phyloP scores from a whole-genome alignment of 2,113 vertebrate genomes.

The Gracilinanus agilis region DNA sequence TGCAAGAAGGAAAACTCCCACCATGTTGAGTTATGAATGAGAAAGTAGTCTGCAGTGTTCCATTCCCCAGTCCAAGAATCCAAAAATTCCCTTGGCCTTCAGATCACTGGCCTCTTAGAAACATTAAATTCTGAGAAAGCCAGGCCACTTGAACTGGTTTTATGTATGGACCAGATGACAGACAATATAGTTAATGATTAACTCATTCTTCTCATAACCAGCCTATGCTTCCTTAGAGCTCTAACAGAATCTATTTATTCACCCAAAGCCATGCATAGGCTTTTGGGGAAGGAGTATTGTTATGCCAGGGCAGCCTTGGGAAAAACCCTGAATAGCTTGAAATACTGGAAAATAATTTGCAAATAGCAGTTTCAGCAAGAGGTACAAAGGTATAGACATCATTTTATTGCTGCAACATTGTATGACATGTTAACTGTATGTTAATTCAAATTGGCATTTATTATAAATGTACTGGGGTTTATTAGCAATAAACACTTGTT shows the following conservation, averaged over 20 bases:
- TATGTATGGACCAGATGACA: conserved; percentile 50
- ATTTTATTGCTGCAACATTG: conserved; percentile 86
- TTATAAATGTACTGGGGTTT: conserved; percentile 87
- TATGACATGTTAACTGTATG: conserved; percentile 85
- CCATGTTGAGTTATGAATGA: not conserved
- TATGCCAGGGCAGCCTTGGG: conserved; percentile 45
- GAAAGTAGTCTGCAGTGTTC: not conserved
- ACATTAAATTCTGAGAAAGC: not conserved
- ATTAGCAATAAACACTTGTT: conserved; percentile 85
- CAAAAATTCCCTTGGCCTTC: not conserved
- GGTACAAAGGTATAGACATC: conserved; percentile 82
- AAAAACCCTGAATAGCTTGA: conserved; percentile 71
- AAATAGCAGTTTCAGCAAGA: conserved; percentile 81
- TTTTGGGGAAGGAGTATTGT: conserved; percentile 46
- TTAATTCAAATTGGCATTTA: conserved; percentile 81
- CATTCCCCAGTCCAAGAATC: no score
- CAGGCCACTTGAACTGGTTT: not conserved
- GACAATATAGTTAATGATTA: not conserved
- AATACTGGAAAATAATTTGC: conserved; percentile 83
- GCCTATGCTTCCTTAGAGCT: conserved; percentile 46
- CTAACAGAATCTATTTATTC: conserved; percentile 82
- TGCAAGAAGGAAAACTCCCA: not conserved
- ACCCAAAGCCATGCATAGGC: conserved; percentile 63
- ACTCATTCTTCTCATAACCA: not conserved
- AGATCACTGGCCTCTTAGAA: not conserved